phyloP scores from a whole-genome alignment of 2,113 vertebrate species.

The Grantiella picta region DNA sequence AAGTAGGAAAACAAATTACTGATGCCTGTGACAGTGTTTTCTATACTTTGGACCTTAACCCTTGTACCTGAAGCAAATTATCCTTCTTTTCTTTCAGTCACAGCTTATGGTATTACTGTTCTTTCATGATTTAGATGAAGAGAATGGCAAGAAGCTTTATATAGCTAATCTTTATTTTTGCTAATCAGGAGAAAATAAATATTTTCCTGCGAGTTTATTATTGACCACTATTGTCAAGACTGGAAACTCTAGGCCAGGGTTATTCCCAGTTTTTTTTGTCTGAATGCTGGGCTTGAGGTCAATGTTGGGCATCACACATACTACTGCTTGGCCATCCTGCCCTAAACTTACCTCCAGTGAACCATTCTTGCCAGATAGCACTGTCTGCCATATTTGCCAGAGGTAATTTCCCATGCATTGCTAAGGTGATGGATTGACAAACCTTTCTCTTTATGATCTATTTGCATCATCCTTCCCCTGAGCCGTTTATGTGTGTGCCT shows the following conservation, averaged over 20 bases:
- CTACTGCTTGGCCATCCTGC: neutral
- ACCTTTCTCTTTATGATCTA: neutral
- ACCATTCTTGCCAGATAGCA: neutral
- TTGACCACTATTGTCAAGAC: neutral
- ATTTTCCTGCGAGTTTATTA: neutral
- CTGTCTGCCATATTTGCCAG: neutral
- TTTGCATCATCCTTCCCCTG: neutral
- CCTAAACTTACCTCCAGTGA: neutral
- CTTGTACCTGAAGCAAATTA: neutral
- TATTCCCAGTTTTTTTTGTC: neutral
- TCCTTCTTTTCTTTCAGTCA: neutral
- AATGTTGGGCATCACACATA: accelerated
- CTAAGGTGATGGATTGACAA: accelerated
- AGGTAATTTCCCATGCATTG: neutral
- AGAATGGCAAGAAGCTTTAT: neutral
- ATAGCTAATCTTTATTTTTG: neutral
- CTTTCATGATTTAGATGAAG: neutral
- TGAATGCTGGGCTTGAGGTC: neutral
- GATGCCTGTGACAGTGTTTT: neutral
- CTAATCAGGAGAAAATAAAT: neutral
- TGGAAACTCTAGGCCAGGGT: neutral
- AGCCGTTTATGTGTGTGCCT: neutral
- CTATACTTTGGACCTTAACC: neutral
- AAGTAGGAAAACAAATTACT: neutral
- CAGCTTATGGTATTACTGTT: neutral